A percentile compares a stretch with the other conserved stretches of the same genome.
Conservation (phyloP, 2,888 invertebrate species). For the Orchestes rusci region DNA sequence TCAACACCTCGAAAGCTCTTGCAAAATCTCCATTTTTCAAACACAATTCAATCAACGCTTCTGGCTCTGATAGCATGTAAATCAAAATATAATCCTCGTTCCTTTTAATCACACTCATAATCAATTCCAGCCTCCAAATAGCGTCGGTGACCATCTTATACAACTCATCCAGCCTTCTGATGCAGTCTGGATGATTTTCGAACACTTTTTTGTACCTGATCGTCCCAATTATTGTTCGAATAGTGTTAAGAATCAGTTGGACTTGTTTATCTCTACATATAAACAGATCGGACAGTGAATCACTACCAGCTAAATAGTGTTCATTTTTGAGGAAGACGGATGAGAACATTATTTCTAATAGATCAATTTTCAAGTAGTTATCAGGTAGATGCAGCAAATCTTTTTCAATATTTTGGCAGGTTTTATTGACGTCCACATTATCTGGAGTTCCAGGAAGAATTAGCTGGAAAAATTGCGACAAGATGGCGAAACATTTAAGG, state of each 20-base stretch:
- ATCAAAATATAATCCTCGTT: slow-evolving; percentile 50
- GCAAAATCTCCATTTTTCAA: slow-evolving; percentile 65
- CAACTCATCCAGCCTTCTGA: slow-evolving; percentile 36
- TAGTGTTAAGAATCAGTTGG: slow-evolving; percentile 50
- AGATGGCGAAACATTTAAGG: slow-evolving; percentile 21
- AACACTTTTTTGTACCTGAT: slow-evolving; percentile 42
- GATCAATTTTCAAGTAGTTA: slow-evolving; percentile 46
- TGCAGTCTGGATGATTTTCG: slow-evolving; percentile 38
- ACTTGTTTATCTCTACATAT: slow-evolving; percentile 55
- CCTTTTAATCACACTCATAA: slow-evolving; percentile 52
- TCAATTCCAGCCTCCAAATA: slow-evolving; percentile 64
- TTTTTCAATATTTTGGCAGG: slow-evolving; percentile 20
- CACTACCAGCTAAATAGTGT: background rate
- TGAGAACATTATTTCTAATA: slow-evolving; percentile 66
- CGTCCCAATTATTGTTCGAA: slow-evolving; percentile 51
- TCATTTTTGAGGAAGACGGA: slow-evolving; percentile 43
- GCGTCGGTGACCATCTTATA: slow-evolving; percentile 57
- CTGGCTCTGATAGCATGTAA: slow-evolving; percentile 68
- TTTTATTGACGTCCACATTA: slow-evolving; percentile 12
- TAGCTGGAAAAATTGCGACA: slow-evolving; percentile 23
- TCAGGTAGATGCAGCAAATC: slow-evolving; percentile 26
- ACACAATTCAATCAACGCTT: slow-evolving; percentile 68
- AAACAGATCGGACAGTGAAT: slow-evolving; percentile 40
- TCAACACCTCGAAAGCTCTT: slow-evolving; percentile 70
- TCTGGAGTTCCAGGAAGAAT: slow-evolving; percentile 8